These are phyloP conservation scores for Digitonthophagus gazella DNA, from an alignment of 2,888 invertebrate species.

Conservation along the genomic window DNA sequence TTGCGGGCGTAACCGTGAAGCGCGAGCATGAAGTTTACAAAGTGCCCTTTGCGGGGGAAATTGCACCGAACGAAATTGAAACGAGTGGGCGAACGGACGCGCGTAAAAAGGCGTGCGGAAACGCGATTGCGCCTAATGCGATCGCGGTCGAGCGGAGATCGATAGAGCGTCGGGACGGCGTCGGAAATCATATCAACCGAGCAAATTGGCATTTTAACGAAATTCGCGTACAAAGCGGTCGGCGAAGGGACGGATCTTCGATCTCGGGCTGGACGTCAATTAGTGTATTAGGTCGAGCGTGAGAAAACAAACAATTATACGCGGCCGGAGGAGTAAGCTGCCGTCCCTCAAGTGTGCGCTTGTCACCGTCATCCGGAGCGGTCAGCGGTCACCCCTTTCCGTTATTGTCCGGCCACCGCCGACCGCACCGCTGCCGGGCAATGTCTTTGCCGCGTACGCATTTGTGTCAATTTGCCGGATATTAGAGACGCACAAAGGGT, in stretches of 20 bases:
- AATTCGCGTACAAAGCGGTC: conserved; percentile 43
- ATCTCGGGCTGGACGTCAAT: conserved; percentile 51
- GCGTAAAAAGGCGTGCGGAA: conserved; percentile 6
- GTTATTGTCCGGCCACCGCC: conserved; percentile 34
- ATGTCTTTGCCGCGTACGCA: conserved; percentile 36
- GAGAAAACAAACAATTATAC: conserved; percentile 54
- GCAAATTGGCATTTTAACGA: conserved; percentile 45
- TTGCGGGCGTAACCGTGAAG: neutral
- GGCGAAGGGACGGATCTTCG: conserved; percentile 43
- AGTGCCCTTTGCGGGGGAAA: conserved; percentile 14
- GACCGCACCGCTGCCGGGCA: conserved; percentile 39
- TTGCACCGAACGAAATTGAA: conserved; percentile 5
- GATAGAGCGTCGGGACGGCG: conserved; percentile 28
- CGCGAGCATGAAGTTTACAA: conserved; percentile 6
- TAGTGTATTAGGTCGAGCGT: conserved; percentile 51
- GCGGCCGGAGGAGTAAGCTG: conserved; percentile 42
- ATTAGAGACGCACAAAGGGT: conserved; percentile 43
- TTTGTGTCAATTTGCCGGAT: conserved; percentile 49
- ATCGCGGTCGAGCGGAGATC: too few species aligned
- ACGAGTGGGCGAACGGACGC: neutral
- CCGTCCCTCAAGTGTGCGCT: conserved; percentile 49
- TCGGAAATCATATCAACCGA: conserved; percentile 43
- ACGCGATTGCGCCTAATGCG: conserved; percentile 4
- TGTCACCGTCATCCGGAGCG: conserved; percentile 48
- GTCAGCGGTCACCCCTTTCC: conserved; percentile 40